These are phyloP conservation scores for Eulemur rufifrons DNA, from an alignment of 2,113 vertebrate genomes.

Conservation along the genomic window DNA sequence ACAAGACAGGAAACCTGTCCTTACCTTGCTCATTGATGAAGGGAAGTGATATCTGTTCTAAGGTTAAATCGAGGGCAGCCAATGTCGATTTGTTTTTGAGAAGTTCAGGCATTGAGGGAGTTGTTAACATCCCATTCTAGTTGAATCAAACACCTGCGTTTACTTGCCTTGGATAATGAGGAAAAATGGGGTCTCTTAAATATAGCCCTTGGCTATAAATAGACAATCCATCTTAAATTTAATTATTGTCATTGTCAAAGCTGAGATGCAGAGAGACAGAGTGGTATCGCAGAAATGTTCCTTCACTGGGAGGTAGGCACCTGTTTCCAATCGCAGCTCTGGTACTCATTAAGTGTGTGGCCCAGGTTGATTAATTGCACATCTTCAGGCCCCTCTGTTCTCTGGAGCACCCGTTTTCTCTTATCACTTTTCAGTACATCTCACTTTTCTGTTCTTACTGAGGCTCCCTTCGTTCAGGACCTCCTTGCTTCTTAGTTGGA, in stretches of 20 bases:
- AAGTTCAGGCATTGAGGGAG: conserved; percentile 19
- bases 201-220: conserved; percentile 61
- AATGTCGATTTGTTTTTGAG: conserved; percentile 41
- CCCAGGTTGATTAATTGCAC: conserved; percentile 18
- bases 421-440: neutral
- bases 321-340: neutral
- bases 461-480: neutral
- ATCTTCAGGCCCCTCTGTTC: neutral
- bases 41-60: neutral
- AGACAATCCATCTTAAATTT: conserved; percentile 63
- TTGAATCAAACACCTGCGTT: conserved; percentile 59
- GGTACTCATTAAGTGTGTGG: conserved; percentile 16
- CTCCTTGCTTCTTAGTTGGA: neutral
- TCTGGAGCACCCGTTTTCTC: neutral
- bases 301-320: neutral
- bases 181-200: conserved; percentile 66
- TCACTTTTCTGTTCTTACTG: neutral
- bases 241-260: conserved; percentile 64
- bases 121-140: conserved; percentile 49
- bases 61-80: conserved; percentile 53
- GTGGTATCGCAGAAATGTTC: neutral
- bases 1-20: neutral
- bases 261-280: neutral
- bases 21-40: conserved; percentile 7
- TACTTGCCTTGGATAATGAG: conserved; percentile 62